Evolutionary conservation across 2,113 vertebrate genomes (phyloP).

Genomic region (Paralichthys olivaceus): DNA sequence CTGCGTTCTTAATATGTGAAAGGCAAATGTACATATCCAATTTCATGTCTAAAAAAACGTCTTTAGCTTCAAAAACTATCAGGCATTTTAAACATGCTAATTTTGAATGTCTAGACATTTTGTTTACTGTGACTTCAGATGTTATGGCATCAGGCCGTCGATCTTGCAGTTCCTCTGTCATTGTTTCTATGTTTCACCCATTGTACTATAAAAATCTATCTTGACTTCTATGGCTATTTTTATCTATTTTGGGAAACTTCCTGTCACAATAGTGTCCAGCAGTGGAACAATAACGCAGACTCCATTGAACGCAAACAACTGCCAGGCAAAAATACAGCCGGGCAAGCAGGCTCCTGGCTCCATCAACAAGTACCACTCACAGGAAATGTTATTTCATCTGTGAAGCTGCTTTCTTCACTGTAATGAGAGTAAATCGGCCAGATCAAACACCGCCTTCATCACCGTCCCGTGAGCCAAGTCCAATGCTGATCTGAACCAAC

Average conservation of each 20-base stretch:
- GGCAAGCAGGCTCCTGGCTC: conserved; percentile 52
- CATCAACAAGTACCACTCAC: conserved; percentile 54
- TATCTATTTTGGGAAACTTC: conserved; percentile 49
- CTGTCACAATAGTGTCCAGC: conserved; percentile 25
- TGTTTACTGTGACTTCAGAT: background rate
- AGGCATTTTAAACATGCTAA: conserved; percentile 6
- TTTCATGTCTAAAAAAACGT: no score
- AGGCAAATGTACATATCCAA: no score
- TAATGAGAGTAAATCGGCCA: conserved; percentile 17
- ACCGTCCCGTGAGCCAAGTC: conserved; percentile 6
- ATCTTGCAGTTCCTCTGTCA: conserved; percentile 21
- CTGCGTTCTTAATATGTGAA: no score
- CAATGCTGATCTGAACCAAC: conserved; percentile 35
- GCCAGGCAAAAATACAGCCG: conserved; percentile 10
- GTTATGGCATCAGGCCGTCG: background rate
- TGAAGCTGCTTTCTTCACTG: conserved; percentile 26
- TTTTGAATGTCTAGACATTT: background rate
- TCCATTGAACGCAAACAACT: conserved; percentile 32
- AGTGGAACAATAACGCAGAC: conserved; percentile 52
- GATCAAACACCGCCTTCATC: conserved; percentile 42
- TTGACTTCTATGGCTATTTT: conserved; percentile 48
- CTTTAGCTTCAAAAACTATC: background rate
- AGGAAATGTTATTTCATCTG: conserved; percentile 27
- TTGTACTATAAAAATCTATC: conserved; percentile 43
- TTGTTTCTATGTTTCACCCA: conserved; percentile 41